These are phyloP conservation scores for Monopterus albus DNA, from an alignment of 2,113 vertebrate genomes.

Conservation along the genomic window DNA sequence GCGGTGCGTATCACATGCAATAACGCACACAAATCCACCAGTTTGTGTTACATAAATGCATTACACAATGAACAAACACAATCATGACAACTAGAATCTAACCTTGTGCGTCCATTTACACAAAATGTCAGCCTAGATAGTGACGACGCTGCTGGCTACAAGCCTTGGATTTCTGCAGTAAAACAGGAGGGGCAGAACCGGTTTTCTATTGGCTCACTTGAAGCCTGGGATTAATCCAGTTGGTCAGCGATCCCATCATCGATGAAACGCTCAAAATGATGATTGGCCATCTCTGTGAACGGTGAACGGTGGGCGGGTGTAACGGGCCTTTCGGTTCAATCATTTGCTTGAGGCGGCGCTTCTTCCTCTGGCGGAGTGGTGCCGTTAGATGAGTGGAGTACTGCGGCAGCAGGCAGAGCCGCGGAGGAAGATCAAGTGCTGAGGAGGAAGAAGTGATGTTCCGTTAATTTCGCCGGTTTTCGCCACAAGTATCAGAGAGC, in stretches of 20 bases:
- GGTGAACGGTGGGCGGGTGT: slow-evolving; percentile 44
- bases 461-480: slow-evolving; percentile 77
- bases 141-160: slow-evolving; percentile 62
- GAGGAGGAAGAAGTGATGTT: slow-evolving; percentile 68
- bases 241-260: slow-evolving; percentile 57
- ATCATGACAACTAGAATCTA: slow-evolving; percentile 69
- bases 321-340: neutral
- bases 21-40: slow-evolving; percentile 35
- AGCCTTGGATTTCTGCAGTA: slow-evolving; percentile 83
- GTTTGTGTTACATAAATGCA: slow-evolving; percentile 46
- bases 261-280: slow-evolving; percentile 37
- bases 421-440: slow-evolving; percentile 75
- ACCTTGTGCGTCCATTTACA: slow-evolving; percentile 74
- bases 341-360: slow-evolving; percentile 66
- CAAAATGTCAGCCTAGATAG: slow-evolving; percentile 65
- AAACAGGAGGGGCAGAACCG: slow-evolving; percentile 78
- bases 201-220: slow-evolving; percentile 66
- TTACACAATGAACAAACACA: slow-evolving; percentile 66
- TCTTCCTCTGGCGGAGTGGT: slow-evolving; percentile 76
- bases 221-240: slow-evolving; percentile 4
- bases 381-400: slow-evolving; percentile 60
- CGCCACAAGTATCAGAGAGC: slow-evolving; percentile 74
- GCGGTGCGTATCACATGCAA: slow-evolving; percentile 63
- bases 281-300: slow-evolving; percentile 61
- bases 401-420: slow-evolving; percentile 69